Percentiles rank a stretch among this genome's conserved stretches.
phyloP scores from a whole-genome alignment of 2,797 vertebrate genomes.

The Falco cherrug region DNA sequence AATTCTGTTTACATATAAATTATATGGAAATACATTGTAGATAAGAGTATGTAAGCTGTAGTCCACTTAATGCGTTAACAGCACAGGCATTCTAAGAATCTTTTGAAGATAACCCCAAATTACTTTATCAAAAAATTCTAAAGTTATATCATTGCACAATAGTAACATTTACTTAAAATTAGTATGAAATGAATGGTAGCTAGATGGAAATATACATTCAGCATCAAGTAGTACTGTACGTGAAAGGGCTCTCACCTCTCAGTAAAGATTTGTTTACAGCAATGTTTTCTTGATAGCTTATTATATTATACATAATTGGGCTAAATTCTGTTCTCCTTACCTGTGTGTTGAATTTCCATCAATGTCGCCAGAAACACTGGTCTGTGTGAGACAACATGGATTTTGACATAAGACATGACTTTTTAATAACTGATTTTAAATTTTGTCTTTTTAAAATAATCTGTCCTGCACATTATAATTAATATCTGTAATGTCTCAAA shows the following conservation, averaged over 20 bases:
- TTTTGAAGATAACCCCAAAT: constrained; percentile 29
- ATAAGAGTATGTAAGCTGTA: constrained; percentile 28
- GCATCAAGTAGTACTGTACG: constrained; percentile 54
- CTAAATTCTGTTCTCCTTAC: constrained; percentile 31
- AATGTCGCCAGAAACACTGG: constrained; percentile 11
- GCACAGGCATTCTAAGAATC: constrained; percentile 22
- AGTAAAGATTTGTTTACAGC: constrained; percentile 65
- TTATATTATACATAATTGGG: background rate
- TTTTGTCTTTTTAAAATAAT: constrained; percentile 17
- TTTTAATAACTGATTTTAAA: constrained; percentile 37
- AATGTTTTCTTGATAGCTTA: constrained; percentile 46
- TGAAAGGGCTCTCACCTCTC: constrained; percentile 70
- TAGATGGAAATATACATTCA: constrained; percentile 49
- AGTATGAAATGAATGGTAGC: constrained; percentile 41
- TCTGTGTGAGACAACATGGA: background rate
- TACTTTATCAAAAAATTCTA: constrained; percentile 54
- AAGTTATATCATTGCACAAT: constrained; percentile 32
- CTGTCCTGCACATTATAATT: background rate
- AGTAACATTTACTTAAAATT: constrained; percentile 18
- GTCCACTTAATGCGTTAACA: constrained; percentile 37
- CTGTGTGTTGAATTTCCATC: constrained; percentile 3
- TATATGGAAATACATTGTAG: constrained; percentile 42
- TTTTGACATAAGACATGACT: constrained; percentile 19
- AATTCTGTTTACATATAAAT: constrained; percentile 64
- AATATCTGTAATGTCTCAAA: background rate